Conservation (phyloP, 2,888 invertebrate genomes). For the Osmoderma eremita region DNA sequence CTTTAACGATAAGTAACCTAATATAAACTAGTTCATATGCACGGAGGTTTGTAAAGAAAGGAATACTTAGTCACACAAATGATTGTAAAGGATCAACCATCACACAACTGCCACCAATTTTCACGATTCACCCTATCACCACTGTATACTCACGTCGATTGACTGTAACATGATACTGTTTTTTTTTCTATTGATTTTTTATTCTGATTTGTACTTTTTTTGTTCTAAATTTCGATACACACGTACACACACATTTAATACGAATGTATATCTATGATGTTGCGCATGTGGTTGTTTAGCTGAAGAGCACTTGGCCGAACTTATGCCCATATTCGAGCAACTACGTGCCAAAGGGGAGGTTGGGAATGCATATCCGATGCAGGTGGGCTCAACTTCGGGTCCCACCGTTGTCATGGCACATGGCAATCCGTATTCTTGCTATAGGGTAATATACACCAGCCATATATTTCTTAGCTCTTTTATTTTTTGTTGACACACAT, state of each 20-base stretch:
- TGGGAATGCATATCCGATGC: constrained; percentile 90
- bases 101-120: constrained; percentile 1
- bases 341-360: constrained; percentile 90
- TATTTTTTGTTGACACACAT: constrained; percentile 37
- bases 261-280: constrained; percentile 43
- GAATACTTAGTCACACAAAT: neutral
- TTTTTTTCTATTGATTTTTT: constrained; percentile 33
- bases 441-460: constrained; percentile 73
- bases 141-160: constrained; percentile 8
- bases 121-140: constrained; percentile 9
- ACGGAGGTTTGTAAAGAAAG: constrained; percentile 14
- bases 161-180: constrained; percentile 12
- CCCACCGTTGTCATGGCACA: constrained; percentile 72
- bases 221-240: constrained; percentile 28
- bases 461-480: constrained; percentile 38
- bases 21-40: constrained; percentile 1
- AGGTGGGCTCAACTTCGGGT: constrained; percentile 79
- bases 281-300: constrained; percentile 66
- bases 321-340: constrained; percentile 96
- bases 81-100: neutral
- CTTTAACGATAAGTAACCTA: too few species aligned
- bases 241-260: constrained; percentile 31
- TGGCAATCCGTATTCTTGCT: constrained; percentile 71
- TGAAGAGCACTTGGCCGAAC: constrained; percentile 94
- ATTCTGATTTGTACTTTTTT: constrained; percentile 17